Base-by-base conservation (phyloP, 2,888 invertebrate genomes). In the Rhingia campestris region DNA sequence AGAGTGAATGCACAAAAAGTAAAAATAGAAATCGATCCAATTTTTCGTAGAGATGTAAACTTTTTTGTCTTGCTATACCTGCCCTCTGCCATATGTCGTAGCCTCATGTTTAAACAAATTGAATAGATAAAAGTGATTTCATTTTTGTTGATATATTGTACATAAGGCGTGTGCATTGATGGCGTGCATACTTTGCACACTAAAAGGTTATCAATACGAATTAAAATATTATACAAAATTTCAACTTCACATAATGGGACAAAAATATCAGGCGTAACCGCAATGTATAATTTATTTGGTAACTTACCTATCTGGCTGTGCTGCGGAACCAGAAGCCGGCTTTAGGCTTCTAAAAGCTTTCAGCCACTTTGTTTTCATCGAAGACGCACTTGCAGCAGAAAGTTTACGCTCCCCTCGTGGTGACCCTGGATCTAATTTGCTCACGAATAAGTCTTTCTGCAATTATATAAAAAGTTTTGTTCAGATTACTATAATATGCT, bases 331-430 rank as follows among this genome's bases (percentile, higher is more conserved):
- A 87, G 93, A 93, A 87, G 95, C 95, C 49, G 97, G 96, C 92
- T 97, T 97, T 87, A 98, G 93, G 92, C 97, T 97, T 91, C 97
- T 96, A 93, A 98, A 97, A 87, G 98, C 98, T 92, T 98, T 98
- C 89, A 98, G 93, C 98, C 98, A 98, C 93, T 98, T 98, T 91
- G 96, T 97, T 93, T 98, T 98, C 95, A 98, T 98, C 92, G 96
- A 96, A 89, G 96, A 95, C 87, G 96, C 95, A 87, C 96, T 96
- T 76, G 96, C 95, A 66, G 96, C 95, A 51, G 97, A 96, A 93
- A 97, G 94, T 92, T 97, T 97, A 86, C 97, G 94, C 92, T 96
- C 97, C 89, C 94, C 93, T 88, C 91, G 91, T 88, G 91, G 92
- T 91, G 94, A 92, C 88, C 94, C 92, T 88, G 94, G 94, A 88